Evolutionary conservation across 2,888 invertebrate genomes (phyloP).

Genomic region (Ceratothoa steindachneri): DNA sequence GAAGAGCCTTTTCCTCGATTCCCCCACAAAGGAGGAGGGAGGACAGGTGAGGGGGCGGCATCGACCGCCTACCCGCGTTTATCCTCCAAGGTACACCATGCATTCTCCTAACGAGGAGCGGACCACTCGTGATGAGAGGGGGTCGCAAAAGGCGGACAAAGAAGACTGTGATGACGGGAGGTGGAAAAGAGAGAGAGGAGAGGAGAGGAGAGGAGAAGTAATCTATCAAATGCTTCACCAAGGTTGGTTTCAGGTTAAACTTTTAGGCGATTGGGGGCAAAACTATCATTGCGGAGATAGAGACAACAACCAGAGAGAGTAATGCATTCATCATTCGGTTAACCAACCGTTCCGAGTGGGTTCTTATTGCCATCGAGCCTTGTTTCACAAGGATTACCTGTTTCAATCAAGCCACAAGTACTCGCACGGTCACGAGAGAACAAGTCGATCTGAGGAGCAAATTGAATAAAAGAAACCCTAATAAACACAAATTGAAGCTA

Average conservation of each 20-base stretch:
- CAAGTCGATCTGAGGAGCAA: too few species aligned
- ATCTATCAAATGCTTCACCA: not conserved
- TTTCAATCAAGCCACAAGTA: too few species aligned
- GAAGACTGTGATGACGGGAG: too few species aligned
- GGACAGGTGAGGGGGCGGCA: not conserved
- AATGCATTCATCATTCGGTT: too few species aligned
- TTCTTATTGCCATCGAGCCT: too few species aligned
- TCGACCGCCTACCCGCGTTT: not conserved
- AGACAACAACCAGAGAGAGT: too few species aligned
- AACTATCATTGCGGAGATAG: constrained; percentile 5
- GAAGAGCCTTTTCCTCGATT: not conserved
- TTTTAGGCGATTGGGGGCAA: not conserved
- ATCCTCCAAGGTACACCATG: not conserved
- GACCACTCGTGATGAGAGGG: not conserved
- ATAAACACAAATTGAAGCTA: not conserved
- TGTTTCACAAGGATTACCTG: too few species aligned
- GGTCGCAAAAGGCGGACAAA: not conserved
- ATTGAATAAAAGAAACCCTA: not conserved
- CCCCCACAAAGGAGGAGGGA: not conserved
- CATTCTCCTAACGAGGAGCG: not conserved
- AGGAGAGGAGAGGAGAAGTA: not conserved
- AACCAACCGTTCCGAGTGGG: too few species aligned
- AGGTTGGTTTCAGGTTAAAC: not conserved
- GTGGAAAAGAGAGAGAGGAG: too few species aligned
- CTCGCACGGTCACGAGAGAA: too few species aligned